Evolutionary conservation across 2,797 vertebrate species (phyloP), one percentile per base, ranked within the genome.

Genomic region (Crocidura indochinensis): DNA sequence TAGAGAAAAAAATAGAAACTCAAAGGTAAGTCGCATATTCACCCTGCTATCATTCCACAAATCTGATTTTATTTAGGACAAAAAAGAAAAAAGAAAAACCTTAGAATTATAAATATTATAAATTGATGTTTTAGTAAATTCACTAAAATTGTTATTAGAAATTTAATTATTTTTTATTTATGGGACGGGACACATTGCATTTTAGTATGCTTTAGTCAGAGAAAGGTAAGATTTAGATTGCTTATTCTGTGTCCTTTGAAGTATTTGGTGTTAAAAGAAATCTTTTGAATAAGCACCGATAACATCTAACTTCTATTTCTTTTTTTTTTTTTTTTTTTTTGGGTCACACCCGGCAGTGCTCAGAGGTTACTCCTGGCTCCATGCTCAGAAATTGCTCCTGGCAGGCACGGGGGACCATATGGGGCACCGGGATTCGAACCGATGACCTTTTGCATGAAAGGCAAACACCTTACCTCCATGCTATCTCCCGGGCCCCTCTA

Each of bases 31-130:
- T n/a, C 15, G 77, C 60, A 15, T 46, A 68, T 68, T 81, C 60
- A 60, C 11, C 31, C 60, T 51, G 44, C 27, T 44, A 1, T 81
- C 8, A 44, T 24, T 15, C 26, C 3, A 31, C 24, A 4, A n/a
- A 44, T 47, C 46, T 87, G 6, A 65, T 77, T 91, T 94, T 90
- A 69, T 77, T 85, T 68, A 80, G 51, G 10, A 44, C n/a, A 38
- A 38, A 38, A 38, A 38, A 38, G 2, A 38, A 38, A 38, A 38
- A 38, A 38, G 38, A 46, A 51, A 71, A 83, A 62, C 19, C 56
- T 20, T 20, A 60, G 56, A 60, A 60, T 60, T 60, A 60, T 60
- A 60, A 60, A 60, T 60, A 60, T 60, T 4, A 60, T 60, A 5
- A 19, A 60, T 60, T 60, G 4, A n/a, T 9, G 49, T 80, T 7